Evolutionary conservation across 2,797 vertebrate species (phyloP).

Genomic region (Poecile montanus): DNA sequence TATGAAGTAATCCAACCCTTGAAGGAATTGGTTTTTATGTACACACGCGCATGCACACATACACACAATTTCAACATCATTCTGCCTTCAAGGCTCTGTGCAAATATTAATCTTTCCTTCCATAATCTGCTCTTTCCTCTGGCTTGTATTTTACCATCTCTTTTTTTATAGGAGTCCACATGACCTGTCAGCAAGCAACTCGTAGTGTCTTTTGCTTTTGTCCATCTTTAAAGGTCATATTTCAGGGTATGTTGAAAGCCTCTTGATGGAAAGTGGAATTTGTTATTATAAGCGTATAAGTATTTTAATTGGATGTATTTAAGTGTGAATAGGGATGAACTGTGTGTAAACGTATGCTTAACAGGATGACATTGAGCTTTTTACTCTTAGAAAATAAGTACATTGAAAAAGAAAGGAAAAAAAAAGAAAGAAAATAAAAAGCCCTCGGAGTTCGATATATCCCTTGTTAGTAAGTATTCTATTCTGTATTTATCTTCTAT

Average conservation of each 20-base stretch:
- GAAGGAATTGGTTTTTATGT: slow-evolving; percentile 63
- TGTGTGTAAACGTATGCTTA: background rate
- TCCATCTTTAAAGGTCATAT: background rate
- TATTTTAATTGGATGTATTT: background rate
- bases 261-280: background rate
- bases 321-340: background rate
- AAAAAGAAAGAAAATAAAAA: background rate
- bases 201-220: background rate
- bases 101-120: slow-evolving; percentile 13
- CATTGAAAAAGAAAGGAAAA: background rate
- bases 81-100: slow-evolving; percentile 38
- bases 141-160: background rate
- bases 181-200: background rate
- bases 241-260: background rate
- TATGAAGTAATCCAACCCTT: slow-evolving; percentile 66
- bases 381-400: background rate
- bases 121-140: background rate
- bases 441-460: background rate
- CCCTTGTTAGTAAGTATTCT: background rate
- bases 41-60: background rate
- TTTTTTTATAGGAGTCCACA: background rate
- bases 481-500: background rate
- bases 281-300: background rate
- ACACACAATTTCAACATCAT: slow-evolving; percentile 2
- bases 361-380: background rate